Conservation (phyloP, 1,140 invertebrate genomes). For the Panulirus ornatus region DNA sequence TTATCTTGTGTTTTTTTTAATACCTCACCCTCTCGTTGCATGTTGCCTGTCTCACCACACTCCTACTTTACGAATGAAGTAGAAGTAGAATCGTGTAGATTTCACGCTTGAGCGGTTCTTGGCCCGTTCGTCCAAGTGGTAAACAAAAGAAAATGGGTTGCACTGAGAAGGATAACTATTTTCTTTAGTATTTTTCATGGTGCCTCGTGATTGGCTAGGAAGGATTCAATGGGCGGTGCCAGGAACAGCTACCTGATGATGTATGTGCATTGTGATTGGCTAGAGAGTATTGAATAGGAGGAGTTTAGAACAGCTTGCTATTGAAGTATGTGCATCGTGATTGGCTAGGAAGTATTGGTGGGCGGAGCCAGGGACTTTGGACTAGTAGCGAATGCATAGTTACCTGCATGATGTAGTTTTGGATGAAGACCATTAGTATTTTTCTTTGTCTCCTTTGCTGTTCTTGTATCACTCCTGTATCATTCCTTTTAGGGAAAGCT, state of each 20-base stretch:
- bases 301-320: background rate
- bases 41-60: background rate
- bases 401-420: no score
- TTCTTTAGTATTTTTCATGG: background rate
- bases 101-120: background rate
- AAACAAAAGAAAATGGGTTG: background rate
- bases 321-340: background rate
- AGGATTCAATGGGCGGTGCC: background rate
- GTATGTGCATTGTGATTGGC: background rate
- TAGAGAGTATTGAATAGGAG: background rate
- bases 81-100: background rate
- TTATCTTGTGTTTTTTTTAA: background rate
- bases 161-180: background rate
- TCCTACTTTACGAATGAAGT: background rate
- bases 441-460: background rate
- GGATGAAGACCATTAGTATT: no score
- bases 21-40: conserved; percentile 12
- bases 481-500: background rate
- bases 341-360: background rate
- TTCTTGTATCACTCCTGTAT: background rate
- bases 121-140: background rate
- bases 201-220: background rate
- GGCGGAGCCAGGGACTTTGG: background rate
- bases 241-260: background rate
- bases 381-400: no score